phyloP scores from a whole-genome alignment of 2,888 invertebrate species.

The Nomada ruficornis region DNA sequence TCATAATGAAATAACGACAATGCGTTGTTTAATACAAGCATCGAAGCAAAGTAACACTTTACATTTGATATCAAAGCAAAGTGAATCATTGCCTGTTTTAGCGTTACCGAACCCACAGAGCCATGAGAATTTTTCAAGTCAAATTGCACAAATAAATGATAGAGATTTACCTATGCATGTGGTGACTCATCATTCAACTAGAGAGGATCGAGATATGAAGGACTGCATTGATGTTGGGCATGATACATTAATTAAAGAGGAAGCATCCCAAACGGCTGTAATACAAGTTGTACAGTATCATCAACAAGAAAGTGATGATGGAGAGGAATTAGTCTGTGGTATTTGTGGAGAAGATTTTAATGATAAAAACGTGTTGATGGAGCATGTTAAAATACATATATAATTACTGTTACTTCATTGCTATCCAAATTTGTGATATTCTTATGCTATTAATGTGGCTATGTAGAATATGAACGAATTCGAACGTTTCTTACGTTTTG shows the following conservation, averaged over 20 bases:
- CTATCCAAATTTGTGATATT: constrained; percentile 70
- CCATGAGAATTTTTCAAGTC: constrained; percentile 77
- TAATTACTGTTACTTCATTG: constrained; percentile 71
- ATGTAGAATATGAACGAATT: constrained; percentile 39
- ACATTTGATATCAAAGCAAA: constrained; percentile 80
- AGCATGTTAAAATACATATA: constrained; percentile 83
- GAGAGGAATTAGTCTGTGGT: constrained; percentile 80
- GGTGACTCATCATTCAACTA: constrained; percentile 58
- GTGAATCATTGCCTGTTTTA: constrained; percentile 77
- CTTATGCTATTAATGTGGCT: constrained; percentile 47
- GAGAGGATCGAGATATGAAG: constrained; percentile 51
- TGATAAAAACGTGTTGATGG: constrained; percentile 81
- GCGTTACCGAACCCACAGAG: constrained; percentile 78
- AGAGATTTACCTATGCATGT: constrained; percentile 68
- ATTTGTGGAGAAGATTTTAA: constrained; percentile 83
- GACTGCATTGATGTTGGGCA: constrained; percentile 57
- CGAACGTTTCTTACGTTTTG: constrained; percentile 18
- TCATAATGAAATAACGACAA: constrained; percentile 69
- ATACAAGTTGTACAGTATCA: constrained; percentile 73
- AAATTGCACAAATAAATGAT: constrained; percentile 72
- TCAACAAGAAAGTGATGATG: constrained; percentile 74
- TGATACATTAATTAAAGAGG: constrained; percentile 61
- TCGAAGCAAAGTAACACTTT: constrained; percentile 76
- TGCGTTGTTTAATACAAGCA: constrained; percentile 75
- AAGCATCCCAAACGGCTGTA: constrained; percentile 63